phyloP scores from a whole-genome alignment of 2,888 invertebrate species.

The Caenorhabditis afra region DNA sequence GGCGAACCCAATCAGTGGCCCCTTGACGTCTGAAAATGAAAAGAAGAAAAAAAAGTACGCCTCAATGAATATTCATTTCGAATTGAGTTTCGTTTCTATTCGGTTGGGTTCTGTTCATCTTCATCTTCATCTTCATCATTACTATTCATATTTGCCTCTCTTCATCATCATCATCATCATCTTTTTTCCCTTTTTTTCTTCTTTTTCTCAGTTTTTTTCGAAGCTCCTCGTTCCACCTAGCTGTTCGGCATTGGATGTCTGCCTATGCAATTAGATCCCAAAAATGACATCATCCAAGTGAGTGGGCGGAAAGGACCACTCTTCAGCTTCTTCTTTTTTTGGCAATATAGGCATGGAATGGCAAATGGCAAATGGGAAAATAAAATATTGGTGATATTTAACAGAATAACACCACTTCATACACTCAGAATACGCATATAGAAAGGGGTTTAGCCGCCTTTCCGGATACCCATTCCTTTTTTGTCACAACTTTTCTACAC shows the following conservation, averaged over 20 bases:
- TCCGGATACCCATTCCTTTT: neutral
- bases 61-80: neutral
- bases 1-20: no score
- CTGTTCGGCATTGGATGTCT: conserved; percentile 18
- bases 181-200: conserved; percentile 3
- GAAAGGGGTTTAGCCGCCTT: no score
- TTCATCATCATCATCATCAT: conserved; percentile 29
- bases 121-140: conserved; percentile 15
- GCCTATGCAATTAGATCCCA: conserved; percentile 51
- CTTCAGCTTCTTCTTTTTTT: conserved; percentile 10
- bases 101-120: conserved; percentile 3
- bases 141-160: conserved; percentile 19
- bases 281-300: conserved; percentile 54
- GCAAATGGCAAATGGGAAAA: neutral
- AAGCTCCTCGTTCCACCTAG: neutral
- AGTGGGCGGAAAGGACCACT: conserved; percentile 57
- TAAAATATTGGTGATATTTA: conserved; percentile 9
- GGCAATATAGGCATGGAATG: conserved; percentile 6
- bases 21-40: no score
- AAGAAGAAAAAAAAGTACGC: no score
- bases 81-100: neutral
- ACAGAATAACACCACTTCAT: neutral
- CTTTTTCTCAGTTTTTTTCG: conserved; percentile 16
- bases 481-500: neutral
- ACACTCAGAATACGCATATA: no score